Evolutionary conservation across 2,113 vertebrate species (phyloP), one percentile per base, ranked within the genome.

Genomic region (Platysternon megacephalum): DNA sequence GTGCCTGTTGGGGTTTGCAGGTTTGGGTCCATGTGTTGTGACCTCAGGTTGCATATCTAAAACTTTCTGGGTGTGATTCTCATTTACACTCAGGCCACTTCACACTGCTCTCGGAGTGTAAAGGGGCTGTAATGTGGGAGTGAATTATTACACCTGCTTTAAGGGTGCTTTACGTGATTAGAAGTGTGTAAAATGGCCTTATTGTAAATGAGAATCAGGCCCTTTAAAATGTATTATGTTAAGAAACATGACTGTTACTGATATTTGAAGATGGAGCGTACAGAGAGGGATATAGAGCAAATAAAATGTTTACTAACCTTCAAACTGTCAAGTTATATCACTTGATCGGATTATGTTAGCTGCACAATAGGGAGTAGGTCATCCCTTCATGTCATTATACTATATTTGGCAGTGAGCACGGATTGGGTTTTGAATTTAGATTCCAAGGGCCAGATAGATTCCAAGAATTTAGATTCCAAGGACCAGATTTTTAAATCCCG

Each of bases 1-100:
- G 61, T 19, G 21, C 4, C 88, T 88, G 24, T 0, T 84, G 49
- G 48, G 3, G 3, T 83, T 72, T 90, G 8, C 89, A 29, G 3
- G 72, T 56, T 10, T 11, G 55, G 35, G 56, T 14, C 5, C 0
- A 1, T 74, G 3, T 44, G 12, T 4, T 53, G 0, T 5, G 28
- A n/a, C 19, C 14, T n/a, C 74, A 51, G 24, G 46, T 16, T 44
- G 5, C 26, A 8, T 5, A 3, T 72, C 39, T 39, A 53, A 61
- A 74, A 1, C 55, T 56, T 10, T 56, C 87, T 32, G 32, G 6
- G 11, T 76, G 28, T 89, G 3, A 6, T 5, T 74, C 22, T 29
- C 6, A 5, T 82, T 5, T 8, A 22, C 3, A 72, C 2, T 49
- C 8, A 81, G 21, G 11, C 19, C 58, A 24, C n/a, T 78, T 83